These are phyloP conservation scores for Rhabdornis inornatus DNA, from an alignment of 2,113 vertebrate species.

Conservation along the genomic window DNA sequence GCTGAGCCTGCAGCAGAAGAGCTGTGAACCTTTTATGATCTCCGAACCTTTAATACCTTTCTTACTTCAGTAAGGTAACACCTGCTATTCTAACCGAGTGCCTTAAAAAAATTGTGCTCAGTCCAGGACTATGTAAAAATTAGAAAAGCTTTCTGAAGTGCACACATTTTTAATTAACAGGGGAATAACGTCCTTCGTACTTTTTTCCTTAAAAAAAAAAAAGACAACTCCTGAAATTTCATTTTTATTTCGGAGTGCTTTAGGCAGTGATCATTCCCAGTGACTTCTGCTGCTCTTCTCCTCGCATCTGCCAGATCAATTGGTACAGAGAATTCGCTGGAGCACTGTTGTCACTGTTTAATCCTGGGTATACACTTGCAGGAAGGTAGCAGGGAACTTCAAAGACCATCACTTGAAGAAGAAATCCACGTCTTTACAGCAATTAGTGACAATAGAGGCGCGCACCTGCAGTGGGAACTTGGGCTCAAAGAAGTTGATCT, in stretches of 20 bases:
- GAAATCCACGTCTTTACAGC: conserved; percentile 20
- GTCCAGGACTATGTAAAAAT: background rate
- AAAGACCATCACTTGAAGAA: conserved; percentile 22
- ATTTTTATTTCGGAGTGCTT: background rate
- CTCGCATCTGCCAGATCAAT: background rate
- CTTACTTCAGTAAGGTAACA: background rate
- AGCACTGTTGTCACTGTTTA: conserved; percentile 58
- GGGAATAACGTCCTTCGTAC: background rate
- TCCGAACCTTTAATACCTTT: background rate
- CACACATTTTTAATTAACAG: background rate
- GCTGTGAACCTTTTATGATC: background rate
- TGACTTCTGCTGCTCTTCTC: background rate
- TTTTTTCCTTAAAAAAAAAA: background rate
- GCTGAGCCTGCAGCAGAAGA: background rate
- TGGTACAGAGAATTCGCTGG: background rate
- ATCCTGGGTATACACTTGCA: conserved; percentile 41
- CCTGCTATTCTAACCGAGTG: background rate
- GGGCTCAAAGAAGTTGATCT: conserved; percentile 70
- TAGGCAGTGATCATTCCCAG: background rate
- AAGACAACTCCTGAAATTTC: background rate
- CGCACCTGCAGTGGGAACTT: conserved; percentile 82
- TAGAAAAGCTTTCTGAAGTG: background rate
- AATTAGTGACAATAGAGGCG: conserved; percentile 75
- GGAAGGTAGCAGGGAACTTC: conserved; percentile 37
- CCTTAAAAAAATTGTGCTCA: background rate